A percentile compares a stretch with the other conserved stretches of the same genome.
These are phyloP conservation scores for Aegotheles bennettii DNA, from an alignment of 2,113 vertebrate genomes.

Conservation along the genomic window DNA sequence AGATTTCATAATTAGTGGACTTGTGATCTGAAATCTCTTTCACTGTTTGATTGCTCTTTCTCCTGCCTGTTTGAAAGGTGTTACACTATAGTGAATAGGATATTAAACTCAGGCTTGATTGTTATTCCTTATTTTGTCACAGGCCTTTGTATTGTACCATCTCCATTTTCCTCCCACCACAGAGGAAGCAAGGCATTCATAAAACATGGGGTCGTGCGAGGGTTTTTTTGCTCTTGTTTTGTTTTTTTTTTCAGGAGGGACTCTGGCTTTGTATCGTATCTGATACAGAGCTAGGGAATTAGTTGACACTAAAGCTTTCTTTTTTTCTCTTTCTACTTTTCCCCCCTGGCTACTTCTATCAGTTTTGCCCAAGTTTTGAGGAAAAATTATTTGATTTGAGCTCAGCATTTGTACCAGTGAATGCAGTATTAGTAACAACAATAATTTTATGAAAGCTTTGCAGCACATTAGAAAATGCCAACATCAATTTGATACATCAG, in stretches of 20 bases:
- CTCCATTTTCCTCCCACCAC: background rate
- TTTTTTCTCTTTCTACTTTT: background rate
- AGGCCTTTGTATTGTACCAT: background rate
- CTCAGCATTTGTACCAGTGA: background rate
- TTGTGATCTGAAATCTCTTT: background rate
- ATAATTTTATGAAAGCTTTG: background rate
- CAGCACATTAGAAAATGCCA: background rate
- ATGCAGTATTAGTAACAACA: background rate
- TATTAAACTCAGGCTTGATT: background rate
- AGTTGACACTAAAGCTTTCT: background rate
- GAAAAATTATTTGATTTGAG: background rate
- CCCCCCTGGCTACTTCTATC: background rate
- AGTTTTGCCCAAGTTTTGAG: background rate
- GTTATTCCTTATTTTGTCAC: background rate
- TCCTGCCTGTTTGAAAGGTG: background rate
- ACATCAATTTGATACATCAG: background rate
- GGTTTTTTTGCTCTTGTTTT: fast-evolving
- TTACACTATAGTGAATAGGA: background rate
- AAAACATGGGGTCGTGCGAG: background rate
- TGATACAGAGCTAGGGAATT: background rate
- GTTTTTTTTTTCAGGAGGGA: background rate
- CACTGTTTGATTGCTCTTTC: background rate
- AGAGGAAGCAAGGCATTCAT: fast-evolving
- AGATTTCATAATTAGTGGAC: constrained; percentile 19
- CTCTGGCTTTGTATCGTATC: background rate